Evolutionary conservation across 2,113 vertebrate genomes (phyloP), one percentile per base, ranked within the genome.

Genomic region (Chloropsis cyanopogon): DNA sequence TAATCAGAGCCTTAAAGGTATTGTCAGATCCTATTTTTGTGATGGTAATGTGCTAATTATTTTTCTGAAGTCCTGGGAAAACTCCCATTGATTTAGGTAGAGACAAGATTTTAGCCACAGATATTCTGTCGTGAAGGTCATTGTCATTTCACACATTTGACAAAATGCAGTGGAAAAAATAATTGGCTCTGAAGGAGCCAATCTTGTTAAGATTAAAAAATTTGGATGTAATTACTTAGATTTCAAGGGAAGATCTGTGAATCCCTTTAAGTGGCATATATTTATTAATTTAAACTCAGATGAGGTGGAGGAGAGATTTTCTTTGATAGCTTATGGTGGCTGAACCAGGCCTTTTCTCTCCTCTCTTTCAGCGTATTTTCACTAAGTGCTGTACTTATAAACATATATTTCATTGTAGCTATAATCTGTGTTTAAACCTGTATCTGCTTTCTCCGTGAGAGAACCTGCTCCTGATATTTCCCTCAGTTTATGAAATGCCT

Each of bases 331-430:
- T 85, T 65, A 24, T 39, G 12, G 49, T 80, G 25, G 33, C 18
- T 9, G 17, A 81, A 82, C 12, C 10, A 29, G 23, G 16, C 19
- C 31, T 63, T 88, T 47, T 59, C 13, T 72, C 21, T 72, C 31
- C 39, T 71, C 46, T 63, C 29, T n/a, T 94, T 86, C n/a, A 37
- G 28, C 11, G 64, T 56, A 50, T 29, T 94, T 93, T 96, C 61
- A 64, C 53, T 76, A 72, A 92, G 41, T 26, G 20, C 35, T 73
- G 33, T 86, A 54, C 42, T 73, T 31, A 77, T 73, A 47, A 89
- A 61, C 78, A 79, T n/a, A 66, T 95, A 70, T 39, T 87, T 94
- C 25, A 90, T 52, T 94, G 63, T 68, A 49, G 54, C 76, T 95
- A 35, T 95, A 83, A 87, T 82, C 65, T 7, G 72, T 63, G 22